Evolutionary conservation across 2,113 vertebrate genomes (phyloP).

Genomic region (Hassar affinis): DNA sequence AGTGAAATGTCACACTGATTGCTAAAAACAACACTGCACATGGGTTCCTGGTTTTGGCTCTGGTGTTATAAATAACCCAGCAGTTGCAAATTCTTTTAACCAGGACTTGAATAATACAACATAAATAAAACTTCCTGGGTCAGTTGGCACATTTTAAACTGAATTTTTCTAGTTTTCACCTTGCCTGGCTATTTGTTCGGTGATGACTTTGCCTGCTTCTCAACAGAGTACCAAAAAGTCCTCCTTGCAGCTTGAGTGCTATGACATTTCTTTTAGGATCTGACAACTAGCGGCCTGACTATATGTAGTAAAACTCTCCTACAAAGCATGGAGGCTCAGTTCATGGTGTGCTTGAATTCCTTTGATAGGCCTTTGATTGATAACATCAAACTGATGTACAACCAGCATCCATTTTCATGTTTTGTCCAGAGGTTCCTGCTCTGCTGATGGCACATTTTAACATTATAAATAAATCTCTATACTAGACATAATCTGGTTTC

Average conservation of each 20-base stretch:
- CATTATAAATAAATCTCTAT: not conserved
- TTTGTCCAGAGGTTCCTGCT: conserved; percentile 28
- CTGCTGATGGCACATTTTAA: not conserved
- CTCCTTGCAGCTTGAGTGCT: conserved; percentile 4
- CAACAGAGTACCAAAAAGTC: not conserved
- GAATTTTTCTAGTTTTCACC: not conserved
- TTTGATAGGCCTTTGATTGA: conserved; percentile 60
- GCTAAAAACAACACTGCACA: conserved; percentile 39
- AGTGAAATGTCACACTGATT: conserved; percentile 25
- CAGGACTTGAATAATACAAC: not conserved
- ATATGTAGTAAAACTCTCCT: conserved; percentile 52
- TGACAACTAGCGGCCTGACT: conserved; percentile 24
- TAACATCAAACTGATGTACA: conserved; percentile 57
- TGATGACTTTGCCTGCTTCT: not conserved
- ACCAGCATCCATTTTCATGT: conserved; percentile 38
- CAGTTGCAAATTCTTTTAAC: not conserved
- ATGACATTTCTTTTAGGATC: conserved; percentile 46
- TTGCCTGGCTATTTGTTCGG: not conserved
- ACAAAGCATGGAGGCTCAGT: conserved; percentile 50
- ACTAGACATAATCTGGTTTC: not conserved
- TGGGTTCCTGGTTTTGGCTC: conserved; percentile 15
- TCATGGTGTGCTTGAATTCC: conserved; percentile 50
- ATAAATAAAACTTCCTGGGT: not conserved
- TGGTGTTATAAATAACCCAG: conserved; percentile 4
- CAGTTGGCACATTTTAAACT: not conserved